phyloP scores from a whole-genome alignment of 2,888 invertebrate genomes.

The Meghimatium bilineatum region DNA sequence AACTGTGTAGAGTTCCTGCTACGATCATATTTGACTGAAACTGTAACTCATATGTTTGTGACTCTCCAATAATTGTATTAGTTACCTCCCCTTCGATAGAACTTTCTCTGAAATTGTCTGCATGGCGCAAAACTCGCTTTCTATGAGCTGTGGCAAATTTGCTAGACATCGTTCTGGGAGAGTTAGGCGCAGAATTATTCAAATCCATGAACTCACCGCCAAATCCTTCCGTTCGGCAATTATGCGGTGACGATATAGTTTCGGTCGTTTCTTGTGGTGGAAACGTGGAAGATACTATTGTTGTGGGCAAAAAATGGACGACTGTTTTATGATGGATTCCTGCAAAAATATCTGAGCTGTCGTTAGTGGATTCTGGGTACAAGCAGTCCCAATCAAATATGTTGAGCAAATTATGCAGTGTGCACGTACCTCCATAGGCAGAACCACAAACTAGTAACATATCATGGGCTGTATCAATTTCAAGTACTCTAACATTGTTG shows the following conservation, averaged over 20 bases:
- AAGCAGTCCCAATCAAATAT: slow-evolving; percentile 22
- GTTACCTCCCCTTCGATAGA: too few species aligned
- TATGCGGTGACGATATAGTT: too few species aligned
- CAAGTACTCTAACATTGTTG: slow-evolving; percentile 24
- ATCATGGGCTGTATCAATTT: slow-evolving; percentile 17
- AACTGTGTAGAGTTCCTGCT: not conserved
- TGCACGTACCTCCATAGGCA: slow-evolving; percentile 33
- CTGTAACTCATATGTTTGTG: not conserved
- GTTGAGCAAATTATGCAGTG: slow-evolving; percentile 3
- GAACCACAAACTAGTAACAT: slow-evolving; percentile 44
- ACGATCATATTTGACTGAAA: slow-evolving; percentile 11
- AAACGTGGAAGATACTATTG: not conserved
- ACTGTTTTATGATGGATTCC: not conserved
- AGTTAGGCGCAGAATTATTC: not conserved
- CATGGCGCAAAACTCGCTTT: not conserved
- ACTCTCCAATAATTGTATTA: too few species aligned
- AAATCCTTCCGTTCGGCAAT: slow-evolving; percentile 5
- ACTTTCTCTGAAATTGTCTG: not conserved
- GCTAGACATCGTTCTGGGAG: not conserved
- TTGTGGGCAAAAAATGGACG: not conserved
- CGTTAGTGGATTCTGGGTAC: not conserved
- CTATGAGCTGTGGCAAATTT: not conserved
- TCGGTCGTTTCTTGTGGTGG: not conserved
- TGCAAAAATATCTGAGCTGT: not conserved
- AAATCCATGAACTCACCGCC: not conserved